Percentiles rank a stretch among this genome's conserved stretches.
These are phyloP conservation scores for Hedya salicella DNA, from an alignment of 2,888 invertebrate genomes.

Conservation along the genomic window DNA sequence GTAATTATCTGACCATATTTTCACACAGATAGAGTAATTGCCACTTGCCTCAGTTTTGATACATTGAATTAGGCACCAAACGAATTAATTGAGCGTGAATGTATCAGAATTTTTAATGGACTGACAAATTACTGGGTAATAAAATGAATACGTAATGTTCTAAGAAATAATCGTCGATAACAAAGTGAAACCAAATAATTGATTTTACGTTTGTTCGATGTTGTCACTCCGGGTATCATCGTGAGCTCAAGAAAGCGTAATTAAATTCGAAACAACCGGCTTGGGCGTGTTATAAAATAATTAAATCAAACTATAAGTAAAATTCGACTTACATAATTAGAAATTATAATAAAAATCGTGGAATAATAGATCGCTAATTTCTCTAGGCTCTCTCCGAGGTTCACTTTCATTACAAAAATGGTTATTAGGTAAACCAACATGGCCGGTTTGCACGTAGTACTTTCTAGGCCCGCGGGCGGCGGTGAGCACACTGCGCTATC, in stretches of 20 bases:
- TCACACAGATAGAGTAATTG: slow-evolving; percentile 33
- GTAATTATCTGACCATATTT: slow-evolving; percentile 46
- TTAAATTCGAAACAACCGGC: slow-evolving; percentile 19
- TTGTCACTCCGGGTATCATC: slow-evolving; percentile 9
- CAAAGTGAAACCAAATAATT: slow-evolving; percentile 10
- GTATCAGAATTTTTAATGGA: slow-evolving; percentile 22
- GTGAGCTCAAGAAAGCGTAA: slow-evolving; percentile 15
- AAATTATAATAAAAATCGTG: slow-evolving; percentile 11
- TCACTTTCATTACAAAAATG: slow-evolving; percentile 43
- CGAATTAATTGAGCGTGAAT: slow-evolving; percentile 24
- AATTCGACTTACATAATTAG: slow-evolving; percentile 17
- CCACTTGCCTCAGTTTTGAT: slow-evolving; percentile 15
- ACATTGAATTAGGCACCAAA: slow-evolving; percentile 26
- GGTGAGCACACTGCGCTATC: slow-evolving; percentile 35
- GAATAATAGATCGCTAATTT: slow-evolving; percentile 41
- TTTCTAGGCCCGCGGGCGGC: slow-evolving; percentile 46
- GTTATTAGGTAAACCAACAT: slow-evolving; percentile 40
- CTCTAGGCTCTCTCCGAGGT: slow-evolving; percentile 44
- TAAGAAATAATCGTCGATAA: slow-evolving; percentile 6
- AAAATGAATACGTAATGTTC: slow-evolving; percentile 5
- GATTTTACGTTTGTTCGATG: slow-evolving; percentile 4
- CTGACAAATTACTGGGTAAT: slow-evolving; percentile 18
- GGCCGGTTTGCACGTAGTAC: slow-evolving; percentile 50
- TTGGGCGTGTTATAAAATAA: slow-evolving; percentile 37
- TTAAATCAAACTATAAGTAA: slow-evolving; percentile 32